Evolutionary conservation across 2,888 invertebrate genomes (phyloP), one percentile per base, ranked within the genome.

Genomic region (Hololepta plana): DNA sequence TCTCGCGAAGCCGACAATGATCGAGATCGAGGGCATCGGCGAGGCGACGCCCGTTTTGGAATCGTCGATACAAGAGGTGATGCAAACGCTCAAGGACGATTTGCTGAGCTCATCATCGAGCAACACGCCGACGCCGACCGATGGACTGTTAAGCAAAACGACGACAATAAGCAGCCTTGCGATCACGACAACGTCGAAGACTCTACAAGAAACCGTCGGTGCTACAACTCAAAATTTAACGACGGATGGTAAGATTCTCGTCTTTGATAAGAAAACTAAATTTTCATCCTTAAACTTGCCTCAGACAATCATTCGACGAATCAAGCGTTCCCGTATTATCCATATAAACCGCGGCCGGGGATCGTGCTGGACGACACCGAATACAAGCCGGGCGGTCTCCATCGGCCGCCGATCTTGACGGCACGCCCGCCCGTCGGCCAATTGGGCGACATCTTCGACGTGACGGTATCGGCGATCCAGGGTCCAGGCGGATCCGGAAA

Each of bases 381-480:
- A 49, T 77, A 75, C 52, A 75, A 76, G 42, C 77, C 76, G 0
- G 71, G 68, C 12, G 66, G 67, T 0, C 42, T 46, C 10, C 42
- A 53, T 27, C 47, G 44, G 28, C 43, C 40, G 23, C 52, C 59
- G 2, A 52, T 55, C 16, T 38, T 55, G 29, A 59, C 53, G 16
- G 47, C 41, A 24, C 48, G 48, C 33, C 57, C 49, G 20, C 61
- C 55, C n/a, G 52, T 59, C 14, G 63, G 59, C 1, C 72, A 72
- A 42, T 26, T 40, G 12, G 79, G 76, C 5, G 85, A 87, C 49
- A 77, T 82, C 29, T 87, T 87, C 42, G 85, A 87, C 41, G 75
- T 87, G 0, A 85, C 85, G 0, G 75, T 87, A 0, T 82, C 84
- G 0, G 87, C 84, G 2, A 74, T 85, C 32, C 87, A 87, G 47